Evolutionary conservation across 1,140 invertebrate genomes (phyloP).

Genomic region (Stegodyphus mimosarum): DNA sequence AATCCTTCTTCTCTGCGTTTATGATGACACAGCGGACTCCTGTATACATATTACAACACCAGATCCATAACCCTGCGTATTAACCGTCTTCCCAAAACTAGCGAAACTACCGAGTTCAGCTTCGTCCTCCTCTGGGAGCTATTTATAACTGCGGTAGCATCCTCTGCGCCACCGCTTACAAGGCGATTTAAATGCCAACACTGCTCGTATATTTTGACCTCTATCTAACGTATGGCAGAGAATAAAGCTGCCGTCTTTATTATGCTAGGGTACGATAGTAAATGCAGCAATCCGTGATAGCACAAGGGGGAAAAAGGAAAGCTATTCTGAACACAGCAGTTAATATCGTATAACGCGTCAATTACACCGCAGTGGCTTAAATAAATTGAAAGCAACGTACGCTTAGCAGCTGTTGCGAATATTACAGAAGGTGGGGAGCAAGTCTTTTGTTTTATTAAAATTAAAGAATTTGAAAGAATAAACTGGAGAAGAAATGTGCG

Average conservation of each 20-base stretch:
- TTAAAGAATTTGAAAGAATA: no score
- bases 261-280: constrained; percentile 30
- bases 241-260: constrained; percentile 57
- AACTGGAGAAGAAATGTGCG: no score
- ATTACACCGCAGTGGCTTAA: constrained; percentile 35
- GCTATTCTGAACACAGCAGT: constrained; percentile 16
- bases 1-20: background rate
- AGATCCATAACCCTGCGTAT: constrained; percentile 45
- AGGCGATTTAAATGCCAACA: constrained; percentile 60
- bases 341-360: constrained; percentile 48
- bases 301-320: background rate
- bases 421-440: no score
- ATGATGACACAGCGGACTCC: constrained; percentile 25
- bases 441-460: no score
- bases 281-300: constrained; percentile 18
- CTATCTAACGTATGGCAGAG: constrained; percentile 53
- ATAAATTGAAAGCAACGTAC: background rate
- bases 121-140: constrained; percentile 44
- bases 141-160: constrained; percentile 42
- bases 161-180: constrained; percentile 38
- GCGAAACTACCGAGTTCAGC: constrained; percentile 42
- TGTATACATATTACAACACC: constrained; percentile 54
- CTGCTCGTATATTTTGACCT: constrained; percentile 53
- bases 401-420: no score
- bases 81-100: constrained; percentile 48